Conservation (phyloP, 2,888 invertebrate species). For the Sarcophaga caerulescens region DNA sequence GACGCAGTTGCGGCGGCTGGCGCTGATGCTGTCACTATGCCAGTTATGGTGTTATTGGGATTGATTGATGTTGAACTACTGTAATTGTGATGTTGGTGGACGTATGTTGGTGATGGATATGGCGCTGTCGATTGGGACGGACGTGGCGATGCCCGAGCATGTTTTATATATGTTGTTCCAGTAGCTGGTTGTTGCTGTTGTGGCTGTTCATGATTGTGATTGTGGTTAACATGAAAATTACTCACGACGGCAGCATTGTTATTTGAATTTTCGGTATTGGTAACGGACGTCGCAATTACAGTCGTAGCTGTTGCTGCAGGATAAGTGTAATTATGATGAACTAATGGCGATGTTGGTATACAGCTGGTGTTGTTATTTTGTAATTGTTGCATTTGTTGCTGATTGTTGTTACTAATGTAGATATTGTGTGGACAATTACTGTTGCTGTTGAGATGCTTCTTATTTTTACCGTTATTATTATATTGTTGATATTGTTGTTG, state of each 20-base stretch:
- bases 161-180: slow-evolving; percentile 84
- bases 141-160: slow-evolving; percentile 87
- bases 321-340: slow-evolving; percentile 81
- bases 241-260: slow-evolving; percentile 51
- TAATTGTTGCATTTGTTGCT: slow-evolving; percentile 73
- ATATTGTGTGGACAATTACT: slow-evolving; percentile 44
- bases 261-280: slow-evolving; percentile 68
- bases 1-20: slow-evolving; percentile 70
- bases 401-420: slow-evolving; percentile 71
- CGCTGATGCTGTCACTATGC: slow-evolving; percentile 44
- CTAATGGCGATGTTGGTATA: slow-evolving; percentile 80
- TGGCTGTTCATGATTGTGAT: slow-evolving; percentile 62
- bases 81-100: slow-evolving; percentile 78
- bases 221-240: slow-evolving; percentile 69
- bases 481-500: slow-evolving; percentile 72
- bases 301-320: slow-evolving; percentile 72
- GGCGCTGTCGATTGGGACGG: slow-evolving; percentile 83
- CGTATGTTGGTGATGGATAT: slow-evolving; percentile 80
- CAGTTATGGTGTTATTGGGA: slow-evolving; percentile 66
- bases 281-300: slow-evolving; percentile 70
- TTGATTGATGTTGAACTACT: slow-evolving; percentile 77
- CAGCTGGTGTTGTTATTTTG: slow-evolving; percentile 77
- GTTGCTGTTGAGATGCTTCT: slow-evolving; percentile 58
- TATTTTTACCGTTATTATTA: slow-evolving; percentile 49
- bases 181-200: slow-evolving; percentile 73